Percentiles rank a stretch among this genome's conserved stretches.
Conservation (phyloP, 2,113 vertebrate genomes). For the Ceuthmochares aereus region DNA sequence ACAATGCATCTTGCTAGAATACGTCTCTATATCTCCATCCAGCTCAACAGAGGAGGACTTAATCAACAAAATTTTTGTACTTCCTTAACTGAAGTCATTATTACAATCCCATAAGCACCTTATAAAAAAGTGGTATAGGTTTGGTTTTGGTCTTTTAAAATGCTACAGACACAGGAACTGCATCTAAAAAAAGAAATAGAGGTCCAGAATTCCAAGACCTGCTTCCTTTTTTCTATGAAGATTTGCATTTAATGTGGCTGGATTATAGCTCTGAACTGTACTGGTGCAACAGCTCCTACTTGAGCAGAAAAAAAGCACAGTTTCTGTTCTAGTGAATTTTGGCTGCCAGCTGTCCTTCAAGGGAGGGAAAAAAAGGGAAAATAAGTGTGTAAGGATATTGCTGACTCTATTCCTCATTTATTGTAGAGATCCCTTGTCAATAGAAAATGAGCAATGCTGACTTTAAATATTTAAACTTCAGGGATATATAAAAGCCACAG, state of each 20-base stretch:
- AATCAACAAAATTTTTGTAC: not conserved
- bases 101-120: not conserved
- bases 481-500: not conserved
- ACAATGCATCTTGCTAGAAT: not conserved
- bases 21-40: accelerated
- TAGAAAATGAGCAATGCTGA: not conserved
- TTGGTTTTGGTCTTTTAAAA: not conserved
- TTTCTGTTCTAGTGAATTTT: not conserved
- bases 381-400: not conserved
- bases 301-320: not conserved
- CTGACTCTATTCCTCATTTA: not conserved
- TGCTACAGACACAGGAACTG: not conserved
- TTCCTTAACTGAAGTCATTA: not conserved
- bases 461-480: slow-evolving; percentile 40
- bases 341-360: not conserved
- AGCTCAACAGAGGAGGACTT: not conserved
- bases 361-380: not conserved
- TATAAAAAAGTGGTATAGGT: not conserved
- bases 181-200: not conserved
- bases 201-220: not conserved
- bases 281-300: not conserved
- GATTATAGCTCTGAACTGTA: not conserved
- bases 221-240: not conserved
- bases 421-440: not conserved
- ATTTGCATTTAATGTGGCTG: not conserved